Evolutionary conservation across 2,113 vertebrate species (phyloP).

Genomic region (Petroica traversi): DNA sequence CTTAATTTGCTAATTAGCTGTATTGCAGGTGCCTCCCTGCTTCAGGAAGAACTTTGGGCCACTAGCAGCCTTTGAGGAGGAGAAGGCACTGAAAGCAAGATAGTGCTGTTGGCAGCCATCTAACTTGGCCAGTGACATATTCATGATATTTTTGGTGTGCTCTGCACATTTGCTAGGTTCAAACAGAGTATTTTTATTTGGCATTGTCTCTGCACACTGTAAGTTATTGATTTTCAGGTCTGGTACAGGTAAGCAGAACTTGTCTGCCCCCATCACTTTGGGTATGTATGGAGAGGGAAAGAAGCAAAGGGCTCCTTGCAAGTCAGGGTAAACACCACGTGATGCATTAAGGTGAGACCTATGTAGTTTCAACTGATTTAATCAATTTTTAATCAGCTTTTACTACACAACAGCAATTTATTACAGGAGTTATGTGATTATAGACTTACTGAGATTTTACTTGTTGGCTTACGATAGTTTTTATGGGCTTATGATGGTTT

Average conservation of each 20-base stretch:
- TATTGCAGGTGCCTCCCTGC: neutral
- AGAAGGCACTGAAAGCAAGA: neutral
- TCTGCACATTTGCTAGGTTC: neutral
- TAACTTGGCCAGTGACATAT: neutral
- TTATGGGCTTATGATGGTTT: neutral
- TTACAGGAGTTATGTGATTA: conserved; percentile 4
- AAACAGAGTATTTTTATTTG: neutral
- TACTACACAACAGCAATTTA: conserved; percentile 25
- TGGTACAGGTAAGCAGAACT: neutral
- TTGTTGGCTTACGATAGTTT: conserved; percentile 1
- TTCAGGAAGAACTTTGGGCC: neutral
- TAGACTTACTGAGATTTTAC: neutral
- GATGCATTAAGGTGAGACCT: neutral
- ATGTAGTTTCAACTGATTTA: neutral
- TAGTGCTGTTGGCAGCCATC: neutral
- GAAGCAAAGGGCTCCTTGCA: neutral
- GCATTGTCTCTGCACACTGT: neutral
- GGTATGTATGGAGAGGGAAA: neutral
- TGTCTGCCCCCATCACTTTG: neutral
- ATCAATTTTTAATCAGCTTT: conserved; percentile 51
- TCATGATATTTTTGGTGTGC: neutral
- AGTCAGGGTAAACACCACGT: neutral
- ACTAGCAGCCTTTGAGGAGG: neutral
- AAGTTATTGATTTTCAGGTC: neutral
- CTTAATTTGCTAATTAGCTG: neutral